These are phyloP conservation scores for Drosophila setifemur DNA, from an alignment of 1,140 invertebrate species.

Conservation along the genomic window DNA sequence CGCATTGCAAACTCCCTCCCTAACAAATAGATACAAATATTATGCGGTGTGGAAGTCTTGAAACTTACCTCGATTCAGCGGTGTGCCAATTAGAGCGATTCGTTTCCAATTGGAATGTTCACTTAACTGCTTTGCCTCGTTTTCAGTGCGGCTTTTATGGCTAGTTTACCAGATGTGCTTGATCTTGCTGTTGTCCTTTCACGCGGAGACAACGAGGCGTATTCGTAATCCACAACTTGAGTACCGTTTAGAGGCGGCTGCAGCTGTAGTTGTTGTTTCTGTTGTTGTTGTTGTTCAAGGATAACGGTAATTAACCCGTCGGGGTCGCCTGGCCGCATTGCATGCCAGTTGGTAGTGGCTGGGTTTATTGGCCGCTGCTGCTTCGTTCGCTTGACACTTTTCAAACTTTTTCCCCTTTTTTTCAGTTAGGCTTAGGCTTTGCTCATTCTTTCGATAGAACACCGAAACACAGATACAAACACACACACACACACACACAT, in stretches of 20 bases:
- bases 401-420: constrained; percentile 61
- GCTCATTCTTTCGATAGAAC: constrained; percentile 27
- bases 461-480: too few relatives aligned
- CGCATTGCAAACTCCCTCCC: too few relatives aligned
- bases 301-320: constrained; percentile 74
- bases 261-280: constrained; percentile 7
- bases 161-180: not conserved
- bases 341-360: constrained; percentile 49
- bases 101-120: constrained; percentile 61
- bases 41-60: constrained; percentile 1
- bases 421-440: constrained; percentile 57
- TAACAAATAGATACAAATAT: too few relatives aligned
- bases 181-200: constrained; percentile 51
- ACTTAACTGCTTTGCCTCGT: constrained; percentile 37
- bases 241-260: constrained; percentile 45
- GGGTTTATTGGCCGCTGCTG: constrained; percentile 55
- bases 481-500: constrained; percentile 10
- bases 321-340: constrained; percentile 63
- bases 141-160: constrained; percentile 18
- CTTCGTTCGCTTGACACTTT: constrained; percentile 67
- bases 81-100: constrained; percentile 50
- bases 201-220: constrained; percentile 14
- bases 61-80: constrained; percentile 49
- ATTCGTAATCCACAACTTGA: constrained; percentile 58
- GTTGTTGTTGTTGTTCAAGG: constrained; percentile 48